phyloP scores from a whole-genome alignment of 2,797 vertebrate species.

The Phataginus tetradactyla region DNA sequence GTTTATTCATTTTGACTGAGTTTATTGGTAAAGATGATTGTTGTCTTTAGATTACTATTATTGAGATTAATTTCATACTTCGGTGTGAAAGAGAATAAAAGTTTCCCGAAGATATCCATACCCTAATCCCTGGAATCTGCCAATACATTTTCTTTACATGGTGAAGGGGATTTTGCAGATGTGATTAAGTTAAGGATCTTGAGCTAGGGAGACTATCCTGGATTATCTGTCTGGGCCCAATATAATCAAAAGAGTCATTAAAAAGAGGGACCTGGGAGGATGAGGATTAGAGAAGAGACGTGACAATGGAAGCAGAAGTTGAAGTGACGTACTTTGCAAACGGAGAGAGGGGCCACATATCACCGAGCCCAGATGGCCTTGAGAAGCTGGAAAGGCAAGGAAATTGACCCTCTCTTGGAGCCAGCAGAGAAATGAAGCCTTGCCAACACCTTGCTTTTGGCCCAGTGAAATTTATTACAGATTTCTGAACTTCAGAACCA shows the following conservation, averaged over 20 bases:
- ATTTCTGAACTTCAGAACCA: slow-evolving; percentile 1
- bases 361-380: neutral
- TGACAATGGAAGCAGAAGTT: neutral
- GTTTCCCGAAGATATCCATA: neutral
- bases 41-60: neutral
- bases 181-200: neutral
- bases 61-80: slow-evolving; percentile 7
- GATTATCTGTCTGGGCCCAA: neutral
- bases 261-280: neutral
- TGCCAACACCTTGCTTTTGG: neutral
- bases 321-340: neutral
- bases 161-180: neutral
- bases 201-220: neutral
- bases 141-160: neutral
- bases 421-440: neutral
- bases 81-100: neutral
- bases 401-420: neutral
- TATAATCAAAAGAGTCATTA: neutral
- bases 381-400: neutral
- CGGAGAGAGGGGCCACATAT: neutral
- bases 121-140: neutral
- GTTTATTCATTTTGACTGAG: slow-evolving; percentile 26
- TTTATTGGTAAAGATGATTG: neutral
- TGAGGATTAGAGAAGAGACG: neutral
- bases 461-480: neutral